These are phyloP conservation scores for Lutjanus argentimaculatus DNA, from an alignment of 2,797 vertebrate genomes.

Conservation along the genomic window DNA sequence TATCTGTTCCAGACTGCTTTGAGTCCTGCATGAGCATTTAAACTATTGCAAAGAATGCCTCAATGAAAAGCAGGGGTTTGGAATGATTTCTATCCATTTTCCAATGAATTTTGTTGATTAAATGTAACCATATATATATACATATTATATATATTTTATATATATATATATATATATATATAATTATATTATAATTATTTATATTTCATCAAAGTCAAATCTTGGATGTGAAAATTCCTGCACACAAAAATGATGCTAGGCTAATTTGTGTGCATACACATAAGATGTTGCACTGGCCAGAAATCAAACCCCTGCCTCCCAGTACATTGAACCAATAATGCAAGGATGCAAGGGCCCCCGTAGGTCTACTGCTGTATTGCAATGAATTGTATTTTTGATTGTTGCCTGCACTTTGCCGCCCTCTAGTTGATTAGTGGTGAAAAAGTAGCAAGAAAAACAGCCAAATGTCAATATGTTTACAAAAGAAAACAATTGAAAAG, in stretches of 20 bases:
- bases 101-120: background rate
- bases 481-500: background rate
- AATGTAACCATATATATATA: no score
- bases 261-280: background rate
- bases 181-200: no score
- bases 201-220: background rate
- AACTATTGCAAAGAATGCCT: background rate
- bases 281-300: background rate
- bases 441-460: background rate
- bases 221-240: background rate
- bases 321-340: background rate
- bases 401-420: background rate
- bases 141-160: no score
- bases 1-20: background rate
- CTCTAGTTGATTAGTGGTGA: background rate
- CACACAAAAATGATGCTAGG: background rate
- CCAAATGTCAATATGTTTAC: background rate
- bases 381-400: background rate
- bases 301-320: background rate
- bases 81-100: background rate
- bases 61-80: background rate
- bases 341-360: background rate
- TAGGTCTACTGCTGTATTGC: background rate
- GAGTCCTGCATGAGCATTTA: background rate
- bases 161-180: no score